phyloP scores from a whole-genome alignment of 2,113 vertebrate genomes.

The Empidonax traillii region DNA sequence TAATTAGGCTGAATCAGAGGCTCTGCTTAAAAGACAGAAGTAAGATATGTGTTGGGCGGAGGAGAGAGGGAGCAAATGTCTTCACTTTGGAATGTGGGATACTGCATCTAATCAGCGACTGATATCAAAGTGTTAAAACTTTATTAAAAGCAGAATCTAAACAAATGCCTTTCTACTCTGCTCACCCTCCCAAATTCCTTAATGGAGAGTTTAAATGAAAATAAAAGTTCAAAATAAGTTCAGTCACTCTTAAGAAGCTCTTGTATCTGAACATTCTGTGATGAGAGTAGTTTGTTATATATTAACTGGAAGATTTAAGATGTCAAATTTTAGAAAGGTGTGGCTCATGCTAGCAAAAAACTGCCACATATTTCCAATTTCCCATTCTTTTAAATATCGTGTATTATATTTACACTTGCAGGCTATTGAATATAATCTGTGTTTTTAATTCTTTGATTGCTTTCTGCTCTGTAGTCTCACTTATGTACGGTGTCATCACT shows the following conservation, averaged over 20 bases:
- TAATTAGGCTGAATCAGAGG: constrained; percentile 19
- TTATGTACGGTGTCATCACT: not conserved
- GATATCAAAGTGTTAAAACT: constrained; percentile 64
- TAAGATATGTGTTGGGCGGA: not conserved
- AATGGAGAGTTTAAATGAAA: constrained; percentile 70
- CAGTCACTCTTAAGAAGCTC: constrained; percentile 64
- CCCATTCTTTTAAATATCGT: not conserved
- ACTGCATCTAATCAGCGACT: constrained; percentile 5
- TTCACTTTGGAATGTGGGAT: not conserved
- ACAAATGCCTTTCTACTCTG: constrained; percentile 56
- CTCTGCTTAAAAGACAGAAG: not conserved
- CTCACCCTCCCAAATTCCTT: constrained; percentile 71
- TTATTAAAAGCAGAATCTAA: constrained; percentile 69
- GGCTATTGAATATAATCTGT: not conserved
- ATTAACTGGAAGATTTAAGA: constrained; percentile 62
- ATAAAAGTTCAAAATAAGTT: constrained; percentile 78
- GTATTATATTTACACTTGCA: not conserved
- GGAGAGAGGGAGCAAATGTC: constrained; percentile 10
- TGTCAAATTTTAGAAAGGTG: constrained; percentile 23
- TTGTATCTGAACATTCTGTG: constrained; percentile 29
- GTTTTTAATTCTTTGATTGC: not conserved
- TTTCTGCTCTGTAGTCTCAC: not conserved
- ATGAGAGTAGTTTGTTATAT: constrained; percentile 36
- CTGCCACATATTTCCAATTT: not conserved
- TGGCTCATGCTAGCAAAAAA: not conserved